These are phyloP conservation scores for Planococcus citri DNA, from an alignment of 1,140 invertebrate species.

Conservation along the genomic window DNA sequence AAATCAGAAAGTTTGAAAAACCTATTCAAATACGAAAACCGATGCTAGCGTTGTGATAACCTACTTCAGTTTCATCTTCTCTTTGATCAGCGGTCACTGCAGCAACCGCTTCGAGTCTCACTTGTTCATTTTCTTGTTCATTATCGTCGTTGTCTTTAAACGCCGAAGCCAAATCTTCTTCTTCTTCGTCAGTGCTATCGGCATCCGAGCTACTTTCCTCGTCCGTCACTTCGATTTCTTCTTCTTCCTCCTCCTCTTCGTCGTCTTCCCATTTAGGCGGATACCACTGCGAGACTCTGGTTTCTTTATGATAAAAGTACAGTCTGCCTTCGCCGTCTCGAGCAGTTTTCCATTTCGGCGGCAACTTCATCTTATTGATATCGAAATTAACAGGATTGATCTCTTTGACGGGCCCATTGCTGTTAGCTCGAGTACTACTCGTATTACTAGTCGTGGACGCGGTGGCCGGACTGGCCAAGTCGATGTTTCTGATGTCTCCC, in stretches of 20 bases:
- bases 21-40: too few relatives aligned
- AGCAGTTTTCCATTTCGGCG: conserved; percentile 5
- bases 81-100: too few relatives aligned
- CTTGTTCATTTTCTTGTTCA: conserved; percentile 11
- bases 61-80: too few relatives aligned
- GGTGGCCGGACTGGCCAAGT: neutral
- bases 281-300: conserved; percentile 75
- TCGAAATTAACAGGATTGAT: neutral
- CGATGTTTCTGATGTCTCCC: neutral
- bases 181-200: neutral
- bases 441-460: neutral
- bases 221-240: conserved; percentile 34
- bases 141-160: neutral
- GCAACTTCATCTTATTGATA: neutral
- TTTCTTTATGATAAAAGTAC: conserved; percentile 83
- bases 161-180: too few relatives aligned
- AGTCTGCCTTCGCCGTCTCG: conserved; percentile 35
- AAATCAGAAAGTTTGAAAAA: too few relatives aligned
- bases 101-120: too few relatives aligned
- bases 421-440: neutral
- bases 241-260: conserved; percentile 19
- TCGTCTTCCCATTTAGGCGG: conserved; percentile 47
- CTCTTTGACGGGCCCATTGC: neutral
- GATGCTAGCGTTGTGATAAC: too few relatives aligned
- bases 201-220: conserved; percentile 27